Percentiles rank a stretch among this genome's conserved stretches.
These are phyloP conservation scores for Drosophila quasianomalipes DNA, from an alignment of 2,888 invertebrate genomes.

Conservation along the genomic window DNA sequence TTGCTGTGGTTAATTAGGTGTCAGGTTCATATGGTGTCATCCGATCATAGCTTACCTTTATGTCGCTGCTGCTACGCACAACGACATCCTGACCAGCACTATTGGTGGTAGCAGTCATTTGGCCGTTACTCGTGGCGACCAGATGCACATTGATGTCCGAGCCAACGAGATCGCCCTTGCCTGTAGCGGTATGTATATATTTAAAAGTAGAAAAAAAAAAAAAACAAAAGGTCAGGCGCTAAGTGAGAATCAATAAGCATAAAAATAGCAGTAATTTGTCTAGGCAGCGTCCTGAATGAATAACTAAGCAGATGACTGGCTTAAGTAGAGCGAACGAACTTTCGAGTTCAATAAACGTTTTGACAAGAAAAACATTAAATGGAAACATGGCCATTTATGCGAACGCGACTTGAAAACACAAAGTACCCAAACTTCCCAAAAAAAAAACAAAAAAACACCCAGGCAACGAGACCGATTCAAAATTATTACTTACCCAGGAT, in stretches of 20 bases:
- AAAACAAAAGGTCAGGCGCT: constrained; percentile 64
- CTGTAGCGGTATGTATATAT: constrained; percentile 85
- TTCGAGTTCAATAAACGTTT: constrained; percentile 68
- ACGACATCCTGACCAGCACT: constrained; percentile 89
- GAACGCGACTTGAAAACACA: constrained; percentile 41
- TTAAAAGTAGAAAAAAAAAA: constrained; percentile 14
- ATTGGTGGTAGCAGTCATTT: constrained; percentile 87
- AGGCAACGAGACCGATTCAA: not conserved
- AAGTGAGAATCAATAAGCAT: constrained; percentile 74
- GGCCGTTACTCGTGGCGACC: constrained; percentile 88
- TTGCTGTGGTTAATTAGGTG: not conserved
- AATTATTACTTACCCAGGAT: constrained; percentile 92
- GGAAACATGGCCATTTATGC: constrained; percentile 35
- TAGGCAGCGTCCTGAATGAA: constrained; percentile 70
- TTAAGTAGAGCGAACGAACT: constrained; percentile 67
- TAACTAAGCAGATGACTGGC: constrained; percentile 64
- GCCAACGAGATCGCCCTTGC: constrained; percentile 98
- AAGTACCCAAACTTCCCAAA: constrained; percentile 4
- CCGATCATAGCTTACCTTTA: constrained; percentile 87
- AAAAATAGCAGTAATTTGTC: constrained; percentile 79
- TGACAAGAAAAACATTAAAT: constrained; percentile 25
- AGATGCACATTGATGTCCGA: constrained; percentile 95
- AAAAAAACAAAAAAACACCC: not conserved
- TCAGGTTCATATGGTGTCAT: constrained; percentile 27
- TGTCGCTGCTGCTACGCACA: constrained; percentile 97